phyloP scores from a whole-genome alignment of 2,113 vertebrate species.

The Cynopterus brachyotis region DNA sequence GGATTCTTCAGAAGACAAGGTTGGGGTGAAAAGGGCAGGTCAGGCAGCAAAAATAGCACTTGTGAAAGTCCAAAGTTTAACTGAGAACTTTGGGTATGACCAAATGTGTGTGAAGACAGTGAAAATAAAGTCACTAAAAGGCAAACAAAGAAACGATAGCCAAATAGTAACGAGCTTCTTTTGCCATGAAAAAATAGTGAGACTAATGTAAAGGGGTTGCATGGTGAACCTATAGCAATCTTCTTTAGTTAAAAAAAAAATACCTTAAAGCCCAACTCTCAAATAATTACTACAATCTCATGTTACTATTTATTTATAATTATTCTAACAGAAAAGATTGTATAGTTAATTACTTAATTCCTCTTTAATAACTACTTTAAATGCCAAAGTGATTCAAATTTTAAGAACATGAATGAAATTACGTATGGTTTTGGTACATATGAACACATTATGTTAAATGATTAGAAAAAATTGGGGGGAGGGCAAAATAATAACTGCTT shows the following conservation, averaged over 20 bases:
- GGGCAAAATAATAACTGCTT: slow-evolving; percentile 5
- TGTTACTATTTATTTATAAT: not conserved
- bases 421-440: slow-evolving; percentile 3
- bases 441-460: not conserved
- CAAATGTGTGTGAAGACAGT: not conserved
- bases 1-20: not conserved
- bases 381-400: slow-evolving; percentile 1
- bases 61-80: not conserved
- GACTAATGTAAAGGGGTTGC: not conserved
- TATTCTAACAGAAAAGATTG: not conserved
- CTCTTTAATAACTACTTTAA: slow-evolving; percentile 10
- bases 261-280: not conserved
- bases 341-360: not conserved
- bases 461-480: not conserved
- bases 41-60: not conserved
- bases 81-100: not conserved
- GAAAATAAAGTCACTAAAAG: not conserved
- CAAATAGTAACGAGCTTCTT: not conserved
- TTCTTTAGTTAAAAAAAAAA: not conserved
- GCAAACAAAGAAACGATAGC: too few species aligned
- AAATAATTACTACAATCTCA: not conserved
- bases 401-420: slow-evolving; percentile 55
- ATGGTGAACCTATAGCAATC: not conserved
- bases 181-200: not conserved
- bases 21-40: not conserved